Evolutionary conservation across 1,140 invertebrate genomes (phyloP).

Genomic region (Agrypnia vestita): DNA sequence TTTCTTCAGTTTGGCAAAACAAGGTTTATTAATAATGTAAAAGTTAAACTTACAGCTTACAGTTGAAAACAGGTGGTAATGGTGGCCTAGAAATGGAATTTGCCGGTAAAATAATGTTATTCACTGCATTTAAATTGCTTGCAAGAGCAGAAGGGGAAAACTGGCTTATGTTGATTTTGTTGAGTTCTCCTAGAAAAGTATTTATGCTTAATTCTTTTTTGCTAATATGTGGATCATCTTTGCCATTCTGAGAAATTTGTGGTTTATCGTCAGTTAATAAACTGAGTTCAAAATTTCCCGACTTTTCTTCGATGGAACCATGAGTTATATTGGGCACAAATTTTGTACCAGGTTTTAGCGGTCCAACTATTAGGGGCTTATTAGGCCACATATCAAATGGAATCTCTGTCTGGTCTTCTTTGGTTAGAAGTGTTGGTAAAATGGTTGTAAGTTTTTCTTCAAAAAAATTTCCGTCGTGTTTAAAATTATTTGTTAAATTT

Average conservation of each 20-base stretch:
- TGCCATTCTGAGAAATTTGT: neutral
- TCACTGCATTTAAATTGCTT: neutral
- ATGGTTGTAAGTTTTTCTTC: too few species aligned
- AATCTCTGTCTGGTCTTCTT: neutral
- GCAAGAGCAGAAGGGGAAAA: constrained; percentile 3
- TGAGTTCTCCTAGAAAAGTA: neutral
- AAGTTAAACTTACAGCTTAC: constrained; percentile 48
- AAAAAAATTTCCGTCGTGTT: too few species aligned
- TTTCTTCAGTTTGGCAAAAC: too few species aligned
- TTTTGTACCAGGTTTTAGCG: constrained; percentile 6
- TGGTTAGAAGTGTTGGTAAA: neutral
- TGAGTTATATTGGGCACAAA: constrained; percentile 14
- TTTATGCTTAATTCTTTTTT: constrained; percentile 24
- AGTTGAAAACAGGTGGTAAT: constrained; percentile 37
- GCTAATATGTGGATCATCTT: constrained; percentile 11
- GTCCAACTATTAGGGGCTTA: constrained; percentile 39
- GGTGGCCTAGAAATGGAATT: constrained; percentile 17
- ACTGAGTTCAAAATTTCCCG: constrained; percentile 20
- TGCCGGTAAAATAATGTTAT: neutral
- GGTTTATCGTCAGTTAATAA: constrained; percentile 1
- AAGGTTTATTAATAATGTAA: too few species aligned
- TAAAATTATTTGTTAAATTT: neutral
- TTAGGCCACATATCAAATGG: constrained; percentile 24
- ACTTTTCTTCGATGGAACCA: neutral
- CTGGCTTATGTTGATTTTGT: neutral